Evolutionary conservation across 1,140 invertebrate species (phyloP).

Genomic region (Nylanderia fulva): DNA sequence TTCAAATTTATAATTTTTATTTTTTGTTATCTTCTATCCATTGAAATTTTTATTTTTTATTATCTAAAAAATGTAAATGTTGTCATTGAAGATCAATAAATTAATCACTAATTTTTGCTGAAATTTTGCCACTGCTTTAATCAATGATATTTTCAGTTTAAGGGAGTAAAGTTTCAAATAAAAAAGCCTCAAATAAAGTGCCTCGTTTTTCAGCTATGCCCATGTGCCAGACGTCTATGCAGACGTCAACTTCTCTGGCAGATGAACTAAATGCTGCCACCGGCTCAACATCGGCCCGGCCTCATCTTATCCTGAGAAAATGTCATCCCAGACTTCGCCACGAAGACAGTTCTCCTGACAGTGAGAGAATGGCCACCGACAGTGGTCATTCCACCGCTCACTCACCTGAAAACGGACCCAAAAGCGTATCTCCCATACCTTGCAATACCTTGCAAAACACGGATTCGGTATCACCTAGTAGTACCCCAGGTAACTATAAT

Average conservation of each 20-base stretch:
- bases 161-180: no score
- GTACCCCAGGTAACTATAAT: constrained; percentile 79
- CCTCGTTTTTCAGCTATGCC: constrained; percentile 71
- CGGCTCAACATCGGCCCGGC: constrained; percentile 70
- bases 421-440: constrained; percentile 91
- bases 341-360: constrained; percentile 93
- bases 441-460: constrained; percentile 82
- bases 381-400: constrained; percentile 96
- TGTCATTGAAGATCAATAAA: no score
- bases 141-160: no score
- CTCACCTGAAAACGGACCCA: constrained; percentile 93
- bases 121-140: no score
- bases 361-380: constrained; percentile 93
- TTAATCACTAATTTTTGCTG: no score
- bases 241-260: constrained; percentile 88
- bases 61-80: no score
- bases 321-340: constrained; percentile 89
- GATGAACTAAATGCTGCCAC: constrained; percentile 88
- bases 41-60: no score
- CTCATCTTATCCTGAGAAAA: constrained; percentile 91
- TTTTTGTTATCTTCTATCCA: no score
- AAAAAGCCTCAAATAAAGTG: not conserved
- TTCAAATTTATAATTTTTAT: no score
- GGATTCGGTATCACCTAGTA: constrained; percentile 82
- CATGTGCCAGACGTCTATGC: constrained; percentile 73